Base-by-base conservation (phyloP, 2,797 vertebrate species). In the Falco naumanni region DNA sequence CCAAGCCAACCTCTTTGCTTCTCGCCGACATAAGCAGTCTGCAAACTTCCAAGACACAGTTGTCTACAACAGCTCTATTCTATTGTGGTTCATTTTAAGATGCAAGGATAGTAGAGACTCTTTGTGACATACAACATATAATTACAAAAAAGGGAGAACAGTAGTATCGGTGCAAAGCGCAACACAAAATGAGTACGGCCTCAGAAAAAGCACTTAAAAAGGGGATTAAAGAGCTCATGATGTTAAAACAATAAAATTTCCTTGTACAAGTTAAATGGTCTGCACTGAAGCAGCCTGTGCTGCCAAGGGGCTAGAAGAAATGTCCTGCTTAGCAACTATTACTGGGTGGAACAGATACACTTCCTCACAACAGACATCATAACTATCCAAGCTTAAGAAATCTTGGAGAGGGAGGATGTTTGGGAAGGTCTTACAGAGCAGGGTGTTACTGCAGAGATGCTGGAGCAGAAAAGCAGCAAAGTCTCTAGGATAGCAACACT, bases 271-370 rank as follows among this genome's bases (percentile, higher is more conserved):
- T 81, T 31, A 56, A 57, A 60, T 22, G 31, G 29, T 33, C 93
- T 85, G 39, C 20, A 34, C 28, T 50, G 37, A 90, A 91, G 77
- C 65, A 87, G 69, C 6, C 59, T 60, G 31, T 68, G 65, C 41
- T 84, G 43, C 84, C 64, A 64, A 76, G 82, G 31, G 76, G 72
- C 41, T 51, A 26, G 29, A 90, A 96, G 54, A 70, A 80, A 80
- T 4, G 78, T 87, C 64, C 86, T 63, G 53, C 93, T 75, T 96
- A 96, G 94, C 95, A 96, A 96, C 93, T 92, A 95, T 92, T 80
- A 84, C 96, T 94, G 84, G 96, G 96, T 79, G 94, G 95, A 94
- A 95, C 78, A 95, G 59, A 90, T 68, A 90, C 13, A 92, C 86
- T 96, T 96, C 86, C 90, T 94, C 80, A 93, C 81, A 76, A 90